Evolutionary conservation across 1,140 invertebrate genomes (phyloP).

Genomic region (Drosophila burlai): DNA sequence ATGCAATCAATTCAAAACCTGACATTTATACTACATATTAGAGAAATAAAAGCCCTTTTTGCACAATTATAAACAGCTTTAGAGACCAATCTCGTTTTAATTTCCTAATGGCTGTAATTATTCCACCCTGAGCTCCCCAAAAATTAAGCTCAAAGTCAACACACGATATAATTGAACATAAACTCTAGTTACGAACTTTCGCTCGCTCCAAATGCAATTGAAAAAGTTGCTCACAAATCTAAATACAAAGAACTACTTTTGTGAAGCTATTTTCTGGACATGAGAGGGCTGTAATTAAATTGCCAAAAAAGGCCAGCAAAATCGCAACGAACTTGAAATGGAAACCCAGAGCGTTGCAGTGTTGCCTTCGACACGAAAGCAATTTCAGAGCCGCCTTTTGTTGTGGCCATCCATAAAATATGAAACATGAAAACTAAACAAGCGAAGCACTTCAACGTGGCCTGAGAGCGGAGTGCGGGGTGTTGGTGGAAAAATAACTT

Average conservation of each 20-base stretch:
- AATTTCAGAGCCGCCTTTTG: conserved; percentile 47
- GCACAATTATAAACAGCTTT: neutral
- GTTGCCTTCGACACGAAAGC: conserved; percentile 42
- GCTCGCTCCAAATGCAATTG: conserved; percentile 16
- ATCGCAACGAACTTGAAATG: conserved; percentile 35
- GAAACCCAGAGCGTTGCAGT: conserved; percentile 24
- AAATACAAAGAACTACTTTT: conserved; percentile 8
- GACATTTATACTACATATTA: neutral
- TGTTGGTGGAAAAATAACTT: conserved; percentile 55
- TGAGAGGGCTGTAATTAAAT: conserved; percentile 42
- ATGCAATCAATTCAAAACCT: neutral
- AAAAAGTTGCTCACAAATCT: conserved; percentile 34
- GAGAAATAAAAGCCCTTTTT: neutral
- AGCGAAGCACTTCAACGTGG: conserved; percentile 16
- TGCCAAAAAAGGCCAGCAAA: conserved; percentile 4
- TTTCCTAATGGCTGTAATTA: neutral
- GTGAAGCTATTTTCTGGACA: conserved; percentile 13
- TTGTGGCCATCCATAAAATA: conserved; percentile 55
- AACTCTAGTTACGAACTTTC: neutral
- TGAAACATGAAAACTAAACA: conserved; percentile 45
- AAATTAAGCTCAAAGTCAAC: conserved; percentile 18
- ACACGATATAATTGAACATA: conserved; percentile 5
- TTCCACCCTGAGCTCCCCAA: neutral
- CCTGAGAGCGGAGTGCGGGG: neutral
- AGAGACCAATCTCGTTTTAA: neutral